These are phyloP conservation scores for Psammodynastes pulverulentus DNA, from an alignment of 2,113 vertebrate species.

Conservation along the genomic window DNA sequence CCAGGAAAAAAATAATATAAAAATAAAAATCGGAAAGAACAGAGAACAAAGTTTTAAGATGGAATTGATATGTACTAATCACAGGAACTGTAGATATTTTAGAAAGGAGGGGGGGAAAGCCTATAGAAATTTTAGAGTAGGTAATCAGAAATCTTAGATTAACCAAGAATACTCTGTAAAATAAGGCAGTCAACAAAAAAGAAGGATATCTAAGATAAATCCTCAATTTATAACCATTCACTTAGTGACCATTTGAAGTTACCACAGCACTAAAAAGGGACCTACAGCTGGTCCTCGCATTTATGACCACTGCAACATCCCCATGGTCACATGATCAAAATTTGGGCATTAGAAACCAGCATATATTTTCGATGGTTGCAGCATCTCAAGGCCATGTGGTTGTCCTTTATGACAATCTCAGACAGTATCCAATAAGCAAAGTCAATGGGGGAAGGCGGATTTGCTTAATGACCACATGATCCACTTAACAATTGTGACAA, in stretches of 20 bases:
- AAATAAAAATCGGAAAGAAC: background rate
- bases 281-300: too few species aligned
- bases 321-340: too few species aligned
- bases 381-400: background rate
- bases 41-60: background rate
- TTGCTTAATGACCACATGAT: background rate
- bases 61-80: background rate
- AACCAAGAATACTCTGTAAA: background rate
- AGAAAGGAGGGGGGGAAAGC: background rate
- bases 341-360: too few species aligned
- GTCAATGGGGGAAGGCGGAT: background rate
- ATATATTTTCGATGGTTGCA: too few species aligned
- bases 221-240: too few species aligned
- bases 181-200: background rate
- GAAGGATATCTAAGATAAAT: too few species aligned
- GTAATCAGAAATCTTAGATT: background rate
- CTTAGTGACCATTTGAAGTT: too few species aligned
- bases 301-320: too few species aligned
- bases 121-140: background rate
- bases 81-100: background rate
- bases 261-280: too few species aligned
- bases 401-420: background rate
- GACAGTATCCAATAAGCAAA: background rate
- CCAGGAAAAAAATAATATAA: background rate
- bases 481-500: background rate